A percentile compares a stretch with the other conserved stretches of the same genome.
Evolutionary conservation across 2,888 invertebrate genomes (phyloP).

Genomic region (Sesia bembeciformis): DNA sequence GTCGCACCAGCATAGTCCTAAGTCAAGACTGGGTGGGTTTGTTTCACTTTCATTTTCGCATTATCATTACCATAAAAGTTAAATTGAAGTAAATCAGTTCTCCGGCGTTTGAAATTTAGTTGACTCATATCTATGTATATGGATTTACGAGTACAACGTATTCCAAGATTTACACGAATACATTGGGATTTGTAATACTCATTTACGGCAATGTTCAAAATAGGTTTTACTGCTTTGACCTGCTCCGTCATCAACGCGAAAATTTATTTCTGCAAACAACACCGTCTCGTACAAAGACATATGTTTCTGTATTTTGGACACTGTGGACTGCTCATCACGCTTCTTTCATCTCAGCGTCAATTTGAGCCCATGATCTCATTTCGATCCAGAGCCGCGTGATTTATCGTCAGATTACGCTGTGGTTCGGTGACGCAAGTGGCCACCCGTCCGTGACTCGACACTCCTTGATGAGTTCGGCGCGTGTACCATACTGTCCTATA

Average conservation of each 20-base stretch:
- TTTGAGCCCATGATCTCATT: slow-evolving; percentile 65
- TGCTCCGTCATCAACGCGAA: background rate
- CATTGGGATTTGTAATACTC: no score
- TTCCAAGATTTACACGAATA: no score
- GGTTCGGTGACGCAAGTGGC: slow-evolving; percentile 62
- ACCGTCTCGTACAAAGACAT: background rate
- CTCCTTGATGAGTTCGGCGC: slow-evolving; percentile 45
- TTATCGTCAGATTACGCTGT: slow-evolving; percentile 55
- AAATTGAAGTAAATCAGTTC: no score
- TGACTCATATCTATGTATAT: no score
- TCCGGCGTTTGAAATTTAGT: no score
- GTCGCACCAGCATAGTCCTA: no score
- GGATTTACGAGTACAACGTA: no score
- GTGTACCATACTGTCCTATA: slow-evolving; percentile 49
- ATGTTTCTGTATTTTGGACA: background rate
- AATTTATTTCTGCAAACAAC: background rate
- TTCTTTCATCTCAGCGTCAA: slow-evolving; percentile 41
- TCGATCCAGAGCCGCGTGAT: slow-evolving; percentile 54
- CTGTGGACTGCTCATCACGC: slow-evolving; percentile 5
- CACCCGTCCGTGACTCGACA: slow-evolving; percentile 60
- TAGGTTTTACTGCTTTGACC: no score
- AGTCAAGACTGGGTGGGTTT: no score
- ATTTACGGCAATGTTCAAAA: no score
- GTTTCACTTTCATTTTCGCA: no score
- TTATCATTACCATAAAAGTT: no score